A percentile compares a stretch with the other conserved stretches of the same genome.
These are phyloP conservation scores for Phymorhynchus buccinoides DNA, from an alignment of 1,140 invertebrate genomes.

Conservation along the genomic window DNA sequence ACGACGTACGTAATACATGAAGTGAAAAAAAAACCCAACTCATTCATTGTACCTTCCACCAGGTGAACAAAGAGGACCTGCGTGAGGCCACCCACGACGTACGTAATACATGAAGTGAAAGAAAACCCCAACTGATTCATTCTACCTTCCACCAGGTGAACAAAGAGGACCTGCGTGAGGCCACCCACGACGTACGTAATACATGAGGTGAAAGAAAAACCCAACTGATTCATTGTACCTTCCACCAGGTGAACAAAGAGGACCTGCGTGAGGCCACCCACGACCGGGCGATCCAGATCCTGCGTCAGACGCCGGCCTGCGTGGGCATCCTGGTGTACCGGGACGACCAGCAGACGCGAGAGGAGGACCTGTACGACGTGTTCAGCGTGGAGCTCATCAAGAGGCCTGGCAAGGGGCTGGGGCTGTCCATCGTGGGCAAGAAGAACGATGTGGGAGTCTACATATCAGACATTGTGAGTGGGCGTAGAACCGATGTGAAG, in stretches of 20 bases:
- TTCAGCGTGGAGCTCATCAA: slow-evolving; percentile 92
- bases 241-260: slow-evolving; percentile 88
- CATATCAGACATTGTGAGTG: slow-evolving; percentile 92
- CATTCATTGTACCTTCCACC: too few species aligned
- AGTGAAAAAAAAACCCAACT: too few species aligned
- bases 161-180: slow-evolving; percentile 88
- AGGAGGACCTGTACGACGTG: slow-evolving; percentile 84
- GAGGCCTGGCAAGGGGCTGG: slow-evolving; percentile 93
- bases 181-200: slow-evolving; percentile 97
- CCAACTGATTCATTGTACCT: too few species aligned
- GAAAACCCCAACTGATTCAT: too few species aligned
- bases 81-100: slow-evolving; percentile 92
- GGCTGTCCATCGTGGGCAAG: slow-evolving; percentile 90
- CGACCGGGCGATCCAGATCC: slow-evolving; percentile 80
- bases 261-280: slow-evolving; percentile 94
- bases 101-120: too few species aligned
- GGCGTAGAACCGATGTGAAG: too few species aligned
- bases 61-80: slow-evolving; percentile 93
- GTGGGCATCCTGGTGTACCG: slow-evolving; percentile 92
- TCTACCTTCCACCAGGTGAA: slow-evolving; percentile 89
- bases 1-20: too few species aligned
- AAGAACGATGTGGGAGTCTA: slow-evolving; percentile 91
- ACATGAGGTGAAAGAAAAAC: too few species aligned
- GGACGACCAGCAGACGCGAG: slow-evolving; percentile 76
- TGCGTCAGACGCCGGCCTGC: slow-evolving; percentile 78